Evolutionary conservation across 2,113 vertebrate genomes (phyloP).

Genomic region (Spermophilus dauricus): DNA sequence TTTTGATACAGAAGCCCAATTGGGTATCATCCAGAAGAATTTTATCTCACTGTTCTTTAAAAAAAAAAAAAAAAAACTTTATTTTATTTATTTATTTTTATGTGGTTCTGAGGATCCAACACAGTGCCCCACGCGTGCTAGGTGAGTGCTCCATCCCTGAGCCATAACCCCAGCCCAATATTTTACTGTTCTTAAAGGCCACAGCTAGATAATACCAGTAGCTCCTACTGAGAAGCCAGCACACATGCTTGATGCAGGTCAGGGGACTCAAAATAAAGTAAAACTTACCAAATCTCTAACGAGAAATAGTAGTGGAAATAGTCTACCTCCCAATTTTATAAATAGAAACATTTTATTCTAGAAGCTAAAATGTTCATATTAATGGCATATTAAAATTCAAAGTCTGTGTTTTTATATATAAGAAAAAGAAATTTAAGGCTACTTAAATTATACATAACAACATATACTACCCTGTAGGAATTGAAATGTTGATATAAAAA

Average conservation of each 20-base stretch:
- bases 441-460: not conserved
- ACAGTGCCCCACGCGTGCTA: too few species aligned
- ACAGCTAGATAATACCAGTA: not conserved
- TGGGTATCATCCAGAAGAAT: not conserved
- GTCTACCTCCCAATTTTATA: not conserved
- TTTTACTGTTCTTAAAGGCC: not conserved
- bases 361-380: constrained; percentile 15
- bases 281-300: not conserved
- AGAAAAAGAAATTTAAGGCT: not conserved
- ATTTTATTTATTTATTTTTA: too few species aligned
- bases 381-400: constrained; percentile 7
- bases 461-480: not conserved
- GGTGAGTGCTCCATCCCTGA: too few species aligned
- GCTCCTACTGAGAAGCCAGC: not conserved
- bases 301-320: not conserved
- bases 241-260: not conserved
- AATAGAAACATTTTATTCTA: not conserved
- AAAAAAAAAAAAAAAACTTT: too few species aligned
- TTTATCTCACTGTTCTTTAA: not conserved
- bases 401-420: not conserved
- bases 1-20: not conserved
- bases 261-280: not conserved
- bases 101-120: too few species aligned
- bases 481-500: not conserved
- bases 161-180: too few species aligned